Evolutionary conservation across 2,797 vertebrate genomes (phyloP), one percentile per base, ranked within the genome.

Genomic region (Pelochelys cantorii): DNA sequence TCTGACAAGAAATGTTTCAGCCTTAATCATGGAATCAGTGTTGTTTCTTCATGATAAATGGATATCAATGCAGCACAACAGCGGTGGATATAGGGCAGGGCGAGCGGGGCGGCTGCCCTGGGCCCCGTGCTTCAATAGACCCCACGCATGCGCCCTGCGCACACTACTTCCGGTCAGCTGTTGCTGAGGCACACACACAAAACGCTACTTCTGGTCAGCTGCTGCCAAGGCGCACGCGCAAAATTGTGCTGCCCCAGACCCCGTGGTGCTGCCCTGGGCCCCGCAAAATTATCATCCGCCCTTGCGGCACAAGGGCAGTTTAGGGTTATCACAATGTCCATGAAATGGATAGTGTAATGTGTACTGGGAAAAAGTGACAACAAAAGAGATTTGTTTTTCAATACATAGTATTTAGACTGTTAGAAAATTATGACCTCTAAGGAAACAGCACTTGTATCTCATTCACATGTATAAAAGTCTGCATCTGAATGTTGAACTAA

Each of bases 381-480:
- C 15, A 65, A 88, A 81, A 74, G 20, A 52, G 65, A 90, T 27
- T 55, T 81, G 88, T 84, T 60, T 84, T 85, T 82, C 85, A 90
- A 89, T 81, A 68, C 34, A 23, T 75, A 68, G 83, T 25, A 20
- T 53, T 91, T 57, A 52, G 83, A 86, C 23, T 59, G n/a, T 56
- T 81, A 90, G 48, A 4, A 65, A 93, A 87, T 77, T 48, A 80
- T 59, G 59, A 71, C 34, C 34, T 57, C 55, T 53, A 75, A 83
- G 59, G 53, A 85, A 93, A 57, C 60, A 65, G 59, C 75, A 48
- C 65, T 62, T 55, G 29, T n/a, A 82, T 5, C 11, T 55, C 86
- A 80, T 60, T 79, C 74, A 57, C 78, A 85, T 60, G 57, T 65
- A 18, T 60, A 48, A 86, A 14, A 83, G 20, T 17, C 6, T 90